Conservation (phyloP, 2,888 invertebrate species). For the Bedellia somnulentella region DNA sequence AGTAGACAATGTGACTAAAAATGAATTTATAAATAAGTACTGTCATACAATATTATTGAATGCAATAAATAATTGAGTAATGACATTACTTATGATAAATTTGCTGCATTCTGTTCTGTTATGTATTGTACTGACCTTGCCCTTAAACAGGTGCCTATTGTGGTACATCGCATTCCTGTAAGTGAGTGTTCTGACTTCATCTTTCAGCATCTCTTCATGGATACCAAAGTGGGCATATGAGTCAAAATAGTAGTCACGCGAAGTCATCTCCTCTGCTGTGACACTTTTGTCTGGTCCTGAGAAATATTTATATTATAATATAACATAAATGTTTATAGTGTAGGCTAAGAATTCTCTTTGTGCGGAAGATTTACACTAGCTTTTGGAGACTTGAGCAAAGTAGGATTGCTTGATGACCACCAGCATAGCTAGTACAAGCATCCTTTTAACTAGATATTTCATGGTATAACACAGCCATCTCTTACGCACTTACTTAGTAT, state of each 20-base stretch:
- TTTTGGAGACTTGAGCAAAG: constrained; percentile 19
- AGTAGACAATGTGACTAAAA: no score
- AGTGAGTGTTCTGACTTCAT: constrained; percentile 96
- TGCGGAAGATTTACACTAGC: constrained; percentile 19
- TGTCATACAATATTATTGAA: no score
- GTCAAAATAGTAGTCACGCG: constrained; percentile 99
- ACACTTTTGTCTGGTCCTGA: constrained; percentile 58
- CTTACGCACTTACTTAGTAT: no score
- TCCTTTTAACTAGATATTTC: no score
- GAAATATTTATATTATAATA: constrained; percentile 12
- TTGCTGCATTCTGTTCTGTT: no score
- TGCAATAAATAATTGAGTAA: no score
- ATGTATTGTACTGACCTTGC: constrained; percentile 67
- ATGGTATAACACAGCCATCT: no score
- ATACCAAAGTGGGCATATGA: constrained; percentile 99
- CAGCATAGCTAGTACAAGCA: no score
- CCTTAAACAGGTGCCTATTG: constrained; percentile 96
- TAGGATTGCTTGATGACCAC: no score
- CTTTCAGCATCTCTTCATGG: constrained; percentile 99
- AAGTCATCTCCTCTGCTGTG: constrained; percentile 95
- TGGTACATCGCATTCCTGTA: constrained; percentile 99
- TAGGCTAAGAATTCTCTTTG: constrained; percentile 17
- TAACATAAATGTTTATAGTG: constrained; percentile 14
- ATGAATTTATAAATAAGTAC: no score
- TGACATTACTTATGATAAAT: no score